Conservation (phyloP, 2,113 vertebrate species). For the Podocnemis expansa region DNA sequence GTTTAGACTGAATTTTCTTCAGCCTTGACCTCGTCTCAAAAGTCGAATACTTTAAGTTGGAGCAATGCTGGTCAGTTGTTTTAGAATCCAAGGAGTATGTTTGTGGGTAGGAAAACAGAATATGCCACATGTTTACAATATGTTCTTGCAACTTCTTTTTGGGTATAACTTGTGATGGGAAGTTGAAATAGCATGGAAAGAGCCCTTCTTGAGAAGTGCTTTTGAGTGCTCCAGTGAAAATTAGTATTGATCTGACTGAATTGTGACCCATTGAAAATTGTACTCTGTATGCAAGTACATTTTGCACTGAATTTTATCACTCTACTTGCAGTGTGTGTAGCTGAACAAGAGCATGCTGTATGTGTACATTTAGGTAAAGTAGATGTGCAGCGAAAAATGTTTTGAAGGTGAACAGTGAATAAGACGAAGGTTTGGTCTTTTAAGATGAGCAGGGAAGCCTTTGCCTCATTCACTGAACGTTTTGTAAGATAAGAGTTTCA, state of each 20-base stretch:
- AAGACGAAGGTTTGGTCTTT: not conserved
- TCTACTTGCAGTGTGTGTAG: not conserved
- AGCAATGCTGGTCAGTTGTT: not conserved
- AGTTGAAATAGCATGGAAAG: slow-evolving; percentile 35
- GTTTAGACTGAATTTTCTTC: not conserved
- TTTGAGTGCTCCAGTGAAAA: slow-evolving; percentile 27
- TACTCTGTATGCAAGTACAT: fast-evolving
- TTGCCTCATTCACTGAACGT: not conserved
- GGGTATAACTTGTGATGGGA: not conserved
- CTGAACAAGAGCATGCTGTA: not conserved
- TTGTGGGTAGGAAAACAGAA: not conserved
- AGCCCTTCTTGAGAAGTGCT: slow-evolving; percentile 13
- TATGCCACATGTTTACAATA: not conserved
- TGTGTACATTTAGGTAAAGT: not conserved
- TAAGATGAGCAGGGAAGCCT: not conserved
- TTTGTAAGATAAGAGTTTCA: not conserved
- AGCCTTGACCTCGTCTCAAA: not conserved
- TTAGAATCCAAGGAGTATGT: not conserved
- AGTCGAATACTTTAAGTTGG: not conserved
- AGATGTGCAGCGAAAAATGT: not conserved
- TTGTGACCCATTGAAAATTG: slow-evolving; percentile 21
- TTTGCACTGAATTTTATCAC: slow-evolving; percentile 13
- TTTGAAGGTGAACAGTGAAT: not conserved
- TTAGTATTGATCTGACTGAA: slow-evolving; percentile 50
- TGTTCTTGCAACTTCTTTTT: not conserved